These are phyloP conservation scores for Eidolon dupreanum DNA, from an alignment of 2,797 vertebrate species.

Conservation along the genomic window DNA sequence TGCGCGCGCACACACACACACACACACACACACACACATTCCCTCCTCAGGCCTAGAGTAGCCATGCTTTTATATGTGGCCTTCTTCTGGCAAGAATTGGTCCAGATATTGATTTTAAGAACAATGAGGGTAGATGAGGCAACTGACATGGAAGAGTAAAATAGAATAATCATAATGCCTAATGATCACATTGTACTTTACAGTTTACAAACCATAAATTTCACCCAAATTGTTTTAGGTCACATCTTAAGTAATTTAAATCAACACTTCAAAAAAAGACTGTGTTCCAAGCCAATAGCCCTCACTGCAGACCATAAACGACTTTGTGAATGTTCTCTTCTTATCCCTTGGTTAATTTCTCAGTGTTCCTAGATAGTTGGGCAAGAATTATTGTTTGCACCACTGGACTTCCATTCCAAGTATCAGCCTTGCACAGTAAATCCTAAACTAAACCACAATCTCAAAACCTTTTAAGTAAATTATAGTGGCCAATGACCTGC, in stretches of 20 bases:
- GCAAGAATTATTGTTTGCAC: neutral
- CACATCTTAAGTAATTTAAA: slow-evolving; percentile 12
- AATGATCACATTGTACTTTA: neutral
- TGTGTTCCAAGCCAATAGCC: neutral
- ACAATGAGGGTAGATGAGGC: neutral
- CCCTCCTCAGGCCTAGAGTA: neutral
- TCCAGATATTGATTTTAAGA: neutral
- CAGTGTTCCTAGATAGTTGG: neutral
- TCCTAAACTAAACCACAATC: slow-evolving; percentile 48
- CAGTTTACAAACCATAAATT: neutral
- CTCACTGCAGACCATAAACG: neutral
- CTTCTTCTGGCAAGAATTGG: neutral
- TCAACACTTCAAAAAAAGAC: neutral
- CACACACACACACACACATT: neutral
- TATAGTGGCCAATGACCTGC: neutral
- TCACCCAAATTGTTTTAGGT: neutral
- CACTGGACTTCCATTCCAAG: neutral
- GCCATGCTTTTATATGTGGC: neutral
- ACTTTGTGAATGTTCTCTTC: neutral
- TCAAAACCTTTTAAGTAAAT: slow-evolving; percentile 22
- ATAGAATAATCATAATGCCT: neutral
- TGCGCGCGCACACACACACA: neutral
- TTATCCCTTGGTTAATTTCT: neutral
- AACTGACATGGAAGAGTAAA: neutral
- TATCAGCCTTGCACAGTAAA: neutral